Conservation (phyloP, 2,888 invertebrate genomes). For the Ctena decussata region DNA sequence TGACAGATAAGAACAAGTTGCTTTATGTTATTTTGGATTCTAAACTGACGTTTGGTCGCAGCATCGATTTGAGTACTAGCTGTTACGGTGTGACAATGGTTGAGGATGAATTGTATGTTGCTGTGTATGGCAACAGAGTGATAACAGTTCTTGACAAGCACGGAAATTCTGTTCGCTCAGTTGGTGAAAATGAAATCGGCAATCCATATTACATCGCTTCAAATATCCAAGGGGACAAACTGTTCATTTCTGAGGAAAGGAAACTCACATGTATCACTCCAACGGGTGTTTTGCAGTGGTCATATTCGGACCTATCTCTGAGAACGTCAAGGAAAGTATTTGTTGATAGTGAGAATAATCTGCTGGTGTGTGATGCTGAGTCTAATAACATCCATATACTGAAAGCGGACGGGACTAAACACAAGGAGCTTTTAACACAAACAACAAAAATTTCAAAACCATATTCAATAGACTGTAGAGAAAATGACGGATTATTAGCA, state of each 20-base stretch:
- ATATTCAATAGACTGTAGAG: neutral
- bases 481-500: neutral
- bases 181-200: neutral
- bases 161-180: neutral
- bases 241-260: neutral
- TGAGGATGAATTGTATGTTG: neutral
- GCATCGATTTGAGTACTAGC: neutral
- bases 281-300: neutral
- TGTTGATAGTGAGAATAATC: neutral
- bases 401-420: neutral
- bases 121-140: neutral
- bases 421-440: neutral
- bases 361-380: neutral
- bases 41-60: neutral
- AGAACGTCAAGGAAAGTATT: neutral
- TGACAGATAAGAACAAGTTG: neutral
- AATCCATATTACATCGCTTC: neutral
- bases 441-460: neutral
- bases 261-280: neutral
- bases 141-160: neutral
- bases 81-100: neutral
- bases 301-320: neutral
- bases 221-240: neutral
- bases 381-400: neutral
- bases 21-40: neutral